Evolutionary conservation across 30 jellyfish, hydroid and myxozoan species (phyloP).

Genomic region (Aurelia aurita complex sp. Pacific): DNA sequence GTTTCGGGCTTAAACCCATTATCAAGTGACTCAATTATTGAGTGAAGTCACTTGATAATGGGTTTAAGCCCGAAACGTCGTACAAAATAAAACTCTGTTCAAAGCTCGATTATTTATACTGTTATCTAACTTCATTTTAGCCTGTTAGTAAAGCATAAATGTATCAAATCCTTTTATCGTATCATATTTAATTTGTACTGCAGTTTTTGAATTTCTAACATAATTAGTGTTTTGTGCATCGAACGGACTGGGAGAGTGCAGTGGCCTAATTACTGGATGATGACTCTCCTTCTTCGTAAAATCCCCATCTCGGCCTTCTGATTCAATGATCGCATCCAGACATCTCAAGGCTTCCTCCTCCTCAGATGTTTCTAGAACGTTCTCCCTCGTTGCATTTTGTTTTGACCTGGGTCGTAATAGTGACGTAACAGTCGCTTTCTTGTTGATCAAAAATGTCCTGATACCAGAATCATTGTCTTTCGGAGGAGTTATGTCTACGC

Average conservation of each 20-base stretch:
- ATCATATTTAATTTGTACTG: conserved; percentile 35
- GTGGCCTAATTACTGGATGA: not conserved
- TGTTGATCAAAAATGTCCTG: not conserved
- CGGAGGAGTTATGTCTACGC: conserved; percentile 18
- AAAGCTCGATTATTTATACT: too few species aligned
- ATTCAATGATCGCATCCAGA: conserved; percentile 49
- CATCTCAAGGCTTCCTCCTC: conserved; percentile 62
- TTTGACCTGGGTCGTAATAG: conserved; percentile 1
- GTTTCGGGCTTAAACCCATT: too few species aligned
- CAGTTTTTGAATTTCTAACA: too few species aligned
- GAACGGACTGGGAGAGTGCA: not conserved
- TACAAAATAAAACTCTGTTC: too few species aligned
- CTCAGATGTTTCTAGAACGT: conserved; percentile 1
- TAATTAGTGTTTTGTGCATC: too few species aligned
- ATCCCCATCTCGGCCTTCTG: conserved; percentile 9
- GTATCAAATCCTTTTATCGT: conserved; percentile 68
- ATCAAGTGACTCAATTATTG: too few species aligned
- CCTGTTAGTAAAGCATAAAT: conserved; percentile 52
- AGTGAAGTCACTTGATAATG: too few species aligned
- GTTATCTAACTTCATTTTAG: too few species aligned
- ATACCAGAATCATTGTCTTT: conserved; percentile 11
- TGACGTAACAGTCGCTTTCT: conserved; percentile 7
- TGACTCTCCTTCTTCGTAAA: not conserved
- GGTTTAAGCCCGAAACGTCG: too few species aligned
- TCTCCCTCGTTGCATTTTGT: not conserved